Evolutionary conservation across 2,113 vertebrate species (phyloP).

Genomic region (Bungarus multicinctus): DNA sequence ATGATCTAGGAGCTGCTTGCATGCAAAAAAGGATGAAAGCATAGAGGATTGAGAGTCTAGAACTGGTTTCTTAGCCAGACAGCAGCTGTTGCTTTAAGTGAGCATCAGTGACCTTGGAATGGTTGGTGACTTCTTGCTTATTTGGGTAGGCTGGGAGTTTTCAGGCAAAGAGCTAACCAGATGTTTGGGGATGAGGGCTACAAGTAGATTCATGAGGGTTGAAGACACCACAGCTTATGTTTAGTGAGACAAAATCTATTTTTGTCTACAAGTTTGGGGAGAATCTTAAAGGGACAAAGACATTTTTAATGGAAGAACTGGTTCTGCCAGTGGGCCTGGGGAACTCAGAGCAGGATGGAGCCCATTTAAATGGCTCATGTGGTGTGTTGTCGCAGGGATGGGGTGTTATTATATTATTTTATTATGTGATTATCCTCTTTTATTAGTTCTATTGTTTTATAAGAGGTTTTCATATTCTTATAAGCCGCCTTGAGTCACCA

Average conservation of each 20-base stretch:
- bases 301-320: neutral
- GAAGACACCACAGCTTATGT: neutral
- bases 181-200: neutral
- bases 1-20: neutral
- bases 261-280: neutral
- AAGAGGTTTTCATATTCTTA: too few relatives aligned
- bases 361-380: too few relatives aligned
- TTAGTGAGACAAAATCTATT: neutral
- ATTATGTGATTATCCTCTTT: too few relatives aligned
- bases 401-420: too few relatives aligned
- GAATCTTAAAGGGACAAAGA: neutral
- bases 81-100: neutral
- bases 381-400: too few relatives aligned
- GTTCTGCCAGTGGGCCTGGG: too few relatives aligned
- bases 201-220: neutral
- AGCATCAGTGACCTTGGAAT: neutral
- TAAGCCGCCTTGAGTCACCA: too few relatives aligned
- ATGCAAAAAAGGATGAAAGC: neutral
- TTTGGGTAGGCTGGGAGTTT: neutral
- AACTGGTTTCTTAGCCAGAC: neutral
- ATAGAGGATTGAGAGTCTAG: neutral
- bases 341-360: too few relatives aligned
- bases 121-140: constrained; percentile 15
- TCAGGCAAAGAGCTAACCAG: neutral
- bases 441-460: too few relatives aligned